Evolutionary conservation across 2,888 invertebrate species (phyloP), one percentile per base, ranked within the genome.

Genomic region (Andricus curvator): DNA sequence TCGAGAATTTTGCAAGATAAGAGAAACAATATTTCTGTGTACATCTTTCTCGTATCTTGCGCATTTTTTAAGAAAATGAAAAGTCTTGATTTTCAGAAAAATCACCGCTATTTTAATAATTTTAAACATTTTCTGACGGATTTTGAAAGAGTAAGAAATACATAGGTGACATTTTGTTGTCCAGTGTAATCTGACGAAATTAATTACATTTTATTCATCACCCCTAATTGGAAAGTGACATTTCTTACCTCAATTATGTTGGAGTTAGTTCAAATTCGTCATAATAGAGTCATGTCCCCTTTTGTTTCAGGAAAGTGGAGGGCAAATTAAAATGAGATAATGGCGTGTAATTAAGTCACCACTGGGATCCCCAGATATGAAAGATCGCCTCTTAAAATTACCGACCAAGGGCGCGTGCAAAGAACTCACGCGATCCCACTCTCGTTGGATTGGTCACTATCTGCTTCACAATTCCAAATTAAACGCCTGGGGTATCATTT

Each of bases 351-450:
- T 74, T 74, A 74, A 74, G 74, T 74, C 74, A 56, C 51, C 51
- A 74, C 74, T 51, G 70, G 29, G 29, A 70, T 70, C 70, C 70
- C 70, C 51, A 51, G 74, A 56, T 74, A 74, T 74, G 33, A 74
- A 74, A 74, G 74, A 74, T 74, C 74, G 74, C 33, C 56, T 74
- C 74, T 74, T 51, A 74, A 74, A 74, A 74, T 74, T 56, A 74
- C 33, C 33, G 33, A 13, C 13, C 5, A 74, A 74, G 74, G 74
- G 56, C 37, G 29, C 9, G 56, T 29, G 56, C 51, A 56, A 22
- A 56, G 74, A 74, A 74, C 74, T 74, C 74, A 74, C 74, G 74
- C 74, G 56, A 74, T 74, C 29, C 56, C n/a, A 74, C 51, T 56
- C 74, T 33, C n/a, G 33, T 37, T 74, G 74, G 56, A 74, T 74